Evolutionary conservation across 2,888 invertebrate species (phyloP), one percentile per base, ranked within the genome.

Genomic region (Andrena trimmerana): DNA sequence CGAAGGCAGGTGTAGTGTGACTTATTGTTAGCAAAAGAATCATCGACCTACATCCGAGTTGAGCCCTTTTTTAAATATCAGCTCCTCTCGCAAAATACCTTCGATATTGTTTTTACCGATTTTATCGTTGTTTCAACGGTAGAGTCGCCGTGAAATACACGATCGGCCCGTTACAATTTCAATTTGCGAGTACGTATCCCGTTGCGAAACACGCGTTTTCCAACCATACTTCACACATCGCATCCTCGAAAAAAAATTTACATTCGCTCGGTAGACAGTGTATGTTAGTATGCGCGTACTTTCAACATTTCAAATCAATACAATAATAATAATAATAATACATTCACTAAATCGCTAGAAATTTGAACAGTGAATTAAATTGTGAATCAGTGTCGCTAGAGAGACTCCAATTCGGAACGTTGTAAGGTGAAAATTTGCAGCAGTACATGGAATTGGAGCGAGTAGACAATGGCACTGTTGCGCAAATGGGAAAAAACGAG

Each of bases 131-230:
- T 52, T 29, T 48, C 48, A 48, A n/a, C 13, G 24, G n/a, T 6
- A 8, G n/a, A 24, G 54, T 16, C 16, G 33, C 20, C 24, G 42
- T 36, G 36, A 36, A 24, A 57, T 16, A 36, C 68, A 4, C 57
- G 36, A 8, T 6, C n/a, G 29, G 6, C 13, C 59, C 42, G 36
- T 42, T 29, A 42, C 69, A 29, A 33, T 70, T 70, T 70, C 69
- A 70, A 70, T 70, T 70, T 70, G 36, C 33, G 7, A 16, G 16
- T 42, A 42, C 57, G 7, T 10, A 24, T 13, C 27, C 27, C 57
- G 57, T 13, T 24, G 7, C 27, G 57, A 27, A 57, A 10, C 27
- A 4, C 20, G 33, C 10, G 33, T 62, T 20, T 7, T 8, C 16
- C 20, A 20, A 10, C 13, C 24, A 36, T 20, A 13, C 69, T 36